Conservation (phyloP, 2,888 invertebrate genomes). For the Himalopsyche anomala region DNA sequence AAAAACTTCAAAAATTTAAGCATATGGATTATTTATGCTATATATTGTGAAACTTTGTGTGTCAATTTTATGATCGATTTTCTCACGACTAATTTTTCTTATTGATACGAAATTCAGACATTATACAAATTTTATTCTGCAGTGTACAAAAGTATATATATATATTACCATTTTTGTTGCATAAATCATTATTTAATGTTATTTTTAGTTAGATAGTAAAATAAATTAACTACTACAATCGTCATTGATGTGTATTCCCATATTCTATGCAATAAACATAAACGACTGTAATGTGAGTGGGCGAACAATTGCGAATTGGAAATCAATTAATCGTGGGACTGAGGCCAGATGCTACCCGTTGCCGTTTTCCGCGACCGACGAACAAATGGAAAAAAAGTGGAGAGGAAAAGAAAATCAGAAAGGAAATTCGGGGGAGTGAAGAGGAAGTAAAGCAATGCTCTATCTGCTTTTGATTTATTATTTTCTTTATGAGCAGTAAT, state of each 20-base stretch:
- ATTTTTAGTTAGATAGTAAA: slow-evolving; percentile 28
- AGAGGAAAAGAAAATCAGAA: background rate
- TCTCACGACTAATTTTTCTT: too few relatives aligned
- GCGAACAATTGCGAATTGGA: slow-evolving; percentile 60
- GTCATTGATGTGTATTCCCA: slow-evolving; percentile 36
- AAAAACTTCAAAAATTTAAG: too few relatives aligned
- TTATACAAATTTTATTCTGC: too few relatives aligned
- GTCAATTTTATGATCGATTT: too few relatives aligned
- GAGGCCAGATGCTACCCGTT: background rate
- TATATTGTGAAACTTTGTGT: too few relatives aligned
- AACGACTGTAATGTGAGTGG: slow-evolving; percentile 46
- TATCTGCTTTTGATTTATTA: background rate
- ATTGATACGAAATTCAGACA: too few relatives aligned
- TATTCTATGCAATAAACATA: slow-evolving; percentile 54
- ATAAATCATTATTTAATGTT: slow-evolving; percentile 27
- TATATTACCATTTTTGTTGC: too few relatives aligned
- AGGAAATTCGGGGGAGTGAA: background rate
- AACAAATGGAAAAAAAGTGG: background rate
- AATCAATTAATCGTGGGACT: slow-evolving; percentile 62
- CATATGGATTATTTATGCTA: too few relatives aligned
- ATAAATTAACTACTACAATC: background rate
- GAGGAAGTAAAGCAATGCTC: background rate
- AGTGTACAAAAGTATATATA: too few relatives aligned
- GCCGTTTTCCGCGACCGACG: slow-evolving; percentile 32
- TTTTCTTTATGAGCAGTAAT: background rate